Conservation (phyloP, 1,140 invertebrate species). For the Drosophila tropicalis region DNA sequence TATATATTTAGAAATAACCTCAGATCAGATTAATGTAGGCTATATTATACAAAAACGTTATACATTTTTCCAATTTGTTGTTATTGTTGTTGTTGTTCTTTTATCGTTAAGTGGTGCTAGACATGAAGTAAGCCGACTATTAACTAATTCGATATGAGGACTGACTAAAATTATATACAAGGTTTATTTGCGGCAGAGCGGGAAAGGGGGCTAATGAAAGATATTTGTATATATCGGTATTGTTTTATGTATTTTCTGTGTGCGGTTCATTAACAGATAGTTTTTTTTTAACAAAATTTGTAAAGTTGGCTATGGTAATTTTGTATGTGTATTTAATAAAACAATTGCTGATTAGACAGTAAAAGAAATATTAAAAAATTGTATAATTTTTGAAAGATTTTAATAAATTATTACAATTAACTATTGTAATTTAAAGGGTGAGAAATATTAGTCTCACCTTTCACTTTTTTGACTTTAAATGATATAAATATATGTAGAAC, state of each 20-base stretch:
- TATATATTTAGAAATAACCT: slow-evolving; percentile 13
- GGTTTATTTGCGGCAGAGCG: slow-evolving; percentile 39
- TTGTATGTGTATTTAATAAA: slow-evolving; percentile 30
- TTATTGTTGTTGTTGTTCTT: neutral
- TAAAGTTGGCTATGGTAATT: slow-evolving; percentile 33
- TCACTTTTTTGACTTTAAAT: neutral
- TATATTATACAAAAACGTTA: slow-evolving; percentile 31
- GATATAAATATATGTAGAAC: too few relatives aligned
- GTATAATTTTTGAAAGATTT: neutral
- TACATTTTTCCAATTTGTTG: slow-evolving; percentile 23
- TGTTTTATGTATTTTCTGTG: neutral
- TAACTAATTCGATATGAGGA: slow-evolving; percentile 41
- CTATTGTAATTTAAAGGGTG: neutral
- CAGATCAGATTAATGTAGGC: slow-evolving; percentile 18
- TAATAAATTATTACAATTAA: neutral
- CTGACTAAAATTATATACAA: slow-evolving; percentile 77
- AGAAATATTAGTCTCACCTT: neutral
- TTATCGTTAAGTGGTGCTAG: slow-evolving; percentile 34
- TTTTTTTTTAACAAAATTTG: slow-evolving; percentile 31
- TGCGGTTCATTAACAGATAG: slow-evolving; percentile 16
- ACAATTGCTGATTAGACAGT: slow-evolving; percentile 32
- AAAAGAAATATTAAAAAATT: neutral
- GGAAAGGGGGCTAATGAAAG: slow-evolving; percentile 9
- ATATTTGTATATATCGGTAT: neutral
- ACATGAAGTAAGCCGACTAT: slow-evolving; percentile 27